phyloP scores from a whole-genome alignment of 2,113 vertebrate species.

The Xenopus borealis region DNA sequence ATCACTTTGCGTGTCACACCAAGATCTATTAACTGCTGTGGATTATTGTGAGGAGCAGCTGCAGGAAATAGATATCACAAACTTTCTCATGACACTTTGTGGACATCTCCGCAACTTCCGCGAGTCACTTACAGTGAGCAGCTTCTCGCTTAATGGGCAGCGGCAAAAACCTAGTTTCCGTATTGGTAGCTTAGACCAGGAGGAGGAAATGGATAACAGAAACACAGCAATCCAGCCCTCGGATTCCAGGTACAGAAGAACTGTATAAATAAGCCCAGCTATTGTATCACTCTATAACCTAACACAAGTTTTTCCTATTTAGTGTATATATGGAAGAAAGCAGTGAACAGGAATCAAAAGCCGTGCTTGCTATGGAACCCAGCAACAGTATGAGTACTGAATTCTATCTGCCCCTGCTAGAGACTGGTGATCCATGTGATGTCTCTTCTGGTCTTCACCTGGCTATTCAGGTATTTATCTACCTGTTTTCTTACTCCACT shows the following conservation, averaged over 20 bases:
- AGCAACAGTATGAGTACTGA: constrained; percentile 60
- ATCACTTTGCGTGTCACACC: constrained; percentile 77
- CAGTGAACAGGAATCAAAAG: constrained; percentile 71
- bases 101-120: constrained; percentile 78
- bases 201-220: constrained; percentile 63
- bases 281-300: not conserved
- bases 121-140: constrained; percentile 55
- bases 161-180: constrained; percentile 66
- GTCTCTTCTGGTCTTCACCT: constrained; percentile 78
- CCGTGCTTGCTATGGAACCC: constrained; percentile 54
- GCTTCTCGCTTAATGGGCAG: constrained; percentile 10
- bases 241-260: constrained; percentile 70
- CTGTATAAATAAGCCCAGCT: not conserved
- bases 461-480: constrained; percentile 78
- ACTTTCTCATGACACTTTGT: constrained; percentile 88
- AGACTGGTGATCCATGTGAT: constrained; percentile 79
- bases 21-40: constrained; percentile 86
- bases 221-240: constrained; percentile 64
- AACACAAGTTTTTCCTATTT: not conserved
- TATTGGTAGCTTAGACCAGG: constrained; percentile 62
- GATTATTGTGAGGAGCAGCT: constrained; percentile 96
- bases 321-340: constrained; percentile 81
- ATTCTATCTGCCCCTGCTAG: constrained; percentile 77
- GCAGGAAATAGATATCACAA: constrained; percentile 91
- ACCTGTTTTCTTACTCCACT: not conserved